Evolutionary conservation across 2,888 invertebrate genomes (phyloP).

Genomic region (Ophioninae sp.): DNA sequence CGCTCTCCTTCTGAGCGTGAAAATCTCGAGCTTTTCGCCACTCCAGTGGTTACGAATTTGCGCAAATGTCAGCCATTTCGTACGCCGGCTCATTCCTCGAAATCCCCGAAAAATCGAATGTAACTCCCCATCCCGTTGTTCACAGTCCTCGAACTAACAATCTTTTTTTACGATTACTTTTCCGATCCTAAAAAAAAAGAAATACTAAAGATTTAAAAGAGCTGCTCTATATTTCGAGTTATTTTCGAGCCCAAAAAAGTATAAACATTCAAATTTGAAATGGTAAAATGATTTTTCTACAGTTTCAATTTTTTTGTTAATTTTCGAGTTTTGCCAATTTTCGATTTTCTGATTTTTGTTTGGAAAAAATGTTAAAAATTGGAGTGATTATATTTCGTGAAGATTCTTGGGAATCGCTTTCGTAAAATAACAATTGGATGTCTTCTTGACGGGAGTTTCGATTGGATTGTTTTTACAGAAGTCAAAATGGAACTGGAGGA

Average conservation of each 20-base stretch:
- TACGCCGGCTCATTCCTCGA: neutral
- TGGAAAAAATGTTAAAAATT: neutral
- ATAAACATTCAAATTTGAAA: too few relatives aligned
- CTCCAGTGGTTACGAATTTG: neutral
- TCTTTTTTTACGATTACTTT: neutral
- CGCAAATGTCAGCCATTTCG: neutral
- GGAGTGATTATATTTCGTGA: too few relatives aligned
- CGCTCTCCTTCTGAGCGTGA: conserved; percentile 24
- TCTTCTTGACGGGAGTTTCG: neutral
- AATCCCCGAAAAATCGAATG: neutral
- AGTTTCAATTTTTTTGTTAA: too few relatives aligned
- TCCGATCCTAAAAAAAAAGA: neutral
- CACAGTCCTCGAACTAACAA: neutral
- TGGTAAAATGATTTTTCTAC: too few relatives aligned
- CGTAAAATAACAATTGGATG: too few relatives aligned
- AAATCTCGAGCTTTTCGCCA: conserved; percentile 49
- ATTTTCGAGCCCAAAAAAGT: too few relatives aligned
- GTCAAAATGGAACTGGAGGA: conserved; percentile 99
- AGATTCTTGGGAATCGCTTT: too few relatives aligned
- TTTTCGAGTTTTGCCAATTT: too few relatives aligned
- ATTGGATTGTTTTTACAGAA: conserved; percentile 86
- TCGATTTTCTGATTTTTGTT: too few relatives aligned
- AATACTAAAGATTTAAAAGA: neutral
- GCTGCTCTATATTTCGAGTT: too few relatives aligned
- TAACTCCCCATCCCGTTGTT: neutral